Conservation (phyloP, 2,888 invertebrate genomes). For the Philonicus albiceps region DNA sequence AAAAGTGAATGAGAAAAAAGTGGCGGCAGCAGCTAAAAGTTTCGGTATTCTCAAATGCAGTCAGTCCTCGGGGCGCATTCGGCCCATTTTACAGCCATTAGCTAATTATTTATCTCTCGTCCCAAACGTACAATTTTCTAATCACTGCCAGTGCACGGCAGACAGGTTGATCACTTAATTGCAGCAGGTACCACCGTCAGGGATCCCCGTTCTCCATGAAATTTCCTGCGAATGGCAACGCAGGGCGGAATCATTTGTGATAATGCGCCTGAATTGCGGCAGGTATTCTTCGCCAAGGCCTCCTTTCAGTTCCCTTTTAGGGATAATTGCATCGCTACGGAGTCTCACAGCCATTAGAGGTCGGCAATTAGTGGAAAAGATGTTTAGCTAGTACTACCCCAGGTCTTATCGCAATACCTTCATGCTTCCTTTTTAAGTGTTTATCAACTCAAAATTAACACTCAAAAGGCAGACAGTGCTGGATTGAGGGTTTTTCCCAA, state of each 20-base stretch:
- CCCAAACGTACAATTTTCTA: constrained; percentile 4
- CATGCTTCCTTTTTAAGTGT: background rate
- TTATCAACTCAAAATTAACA: background rate
- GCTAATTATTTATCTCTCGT: constrained; percentile 1
- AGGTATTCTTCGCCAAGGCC: background rate
- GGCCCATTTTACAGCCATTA: background rate
- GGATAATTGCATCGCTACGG: background rate
- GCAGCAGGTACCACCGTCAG: background rate
- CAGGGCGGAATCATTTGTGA: background rate
- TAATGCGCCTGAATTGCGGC: background rate
- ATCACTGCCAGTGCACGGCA: background rate
- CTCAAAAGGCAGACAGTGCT: background rate
- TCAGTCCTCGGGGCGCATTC: background rate
- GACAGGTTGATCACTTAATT: constrained; percentile 25
- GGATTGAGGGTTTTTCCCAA: background rate
- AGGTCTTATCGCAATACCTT: background rate
- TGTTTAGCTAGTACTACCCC: background rate
- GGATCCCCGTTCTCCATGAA: background rate
- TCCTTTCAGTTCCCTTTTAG: background rate
- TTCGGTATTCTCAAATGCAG: background rate
- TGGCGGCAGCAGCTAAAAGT: background rate
- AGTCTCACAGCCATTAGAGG: background rate
- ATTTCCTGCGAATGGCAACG: background rate
- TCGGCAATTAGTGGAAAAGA: background rate
- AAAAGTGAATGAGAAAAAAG: background rate